Base-by-base conservation (phyloP, 2,888 invertebrate species). In the Cerceris rybyensis region DNA sequence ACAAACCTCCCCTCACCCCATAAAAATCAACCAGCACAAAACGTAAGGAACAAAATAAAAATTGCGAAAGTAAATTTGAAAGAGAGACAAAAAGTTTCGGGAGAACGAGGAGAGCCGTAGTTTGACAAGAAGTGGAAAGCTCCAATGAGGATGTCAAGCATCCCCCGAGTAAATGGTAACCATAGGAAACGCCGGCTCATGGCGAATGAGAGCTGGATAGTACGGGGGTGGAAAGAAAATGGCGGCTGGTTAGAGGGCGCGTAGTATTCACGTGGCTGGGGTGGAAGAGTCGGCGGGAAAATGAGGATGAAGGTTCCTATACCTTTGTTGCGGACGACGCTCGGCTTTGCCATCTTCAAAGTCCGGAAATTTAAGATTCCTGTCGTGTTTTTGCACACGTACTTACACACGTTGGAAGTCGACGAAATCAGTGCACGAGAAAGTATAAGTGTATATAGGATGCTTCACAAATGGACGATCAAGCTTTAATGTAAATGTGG, bases 221-320 rank as follows among this genome's bases (percentile, higher is more conserved):
- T 68, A 73, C 70, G 84, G 81, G 84, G 85, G 83, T 86, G 84
- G 79, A 88, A 86, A 86, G 86, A 89, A 89, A 89, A 89, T 89
- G 89, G 89, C 87, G 85, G 85, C 78, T 74, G 86, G 78, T 84
- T 83, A 84, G 80, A 72, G 81, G 72, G 75, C 75, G 75, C 81
- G 82, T 73, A 64, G 69, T 55, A 82, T 73, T 78, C 75, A 65
- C 75, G 64, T 67, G 70, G 28, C 67, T 67, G 69, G 80, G 74
- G 39, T 63, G 83, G 70, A 70, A 80, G 75, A 78, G 74, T 65
- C 70, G 69, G 69, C 65, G 80, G 83, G 77, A 80, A 85, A 85
- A 87, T 75, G 82, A 78, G 82, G 78, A 71, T 68, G 78, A 87
- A 84, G 72, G 59, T 70, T 78, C 71, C 72, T 70, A 73, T 76